Conservation (phyloP, 2,113 vertebrate genomes). For the Alligator mississippiensis region DNA sequence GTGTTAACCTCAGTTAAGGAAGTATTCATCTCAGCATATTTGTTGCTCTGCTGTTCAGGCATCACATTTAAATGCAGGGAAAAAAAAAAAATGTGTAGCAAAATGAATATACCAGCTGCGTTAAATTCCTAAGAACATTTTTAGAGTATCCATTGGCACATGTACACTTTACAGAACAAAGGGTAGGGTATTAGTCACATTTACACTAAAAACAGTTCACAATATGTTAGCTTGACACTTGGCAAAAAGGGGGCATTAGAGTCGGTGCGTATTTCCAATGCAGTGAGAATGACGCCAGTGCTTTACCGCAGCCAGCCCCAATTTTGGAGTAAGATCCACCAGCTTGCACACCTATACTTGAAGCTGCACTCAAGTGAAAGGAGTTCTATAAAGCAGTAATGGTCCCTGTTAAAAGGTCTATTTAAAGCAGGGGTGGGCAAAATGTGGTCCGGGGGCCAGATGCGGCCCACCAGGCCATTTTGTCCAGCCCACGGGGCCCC, state of each 20-base stretch:
- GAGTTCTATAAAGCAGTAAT: not conserved
- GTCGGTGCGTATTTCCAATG: not conserved
- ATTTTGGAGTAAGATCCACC: not conserved
- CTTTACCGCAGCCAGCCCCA: not conserved
- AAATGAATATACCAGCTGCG: not conserved
- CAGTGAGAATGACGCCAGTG: not conserved
- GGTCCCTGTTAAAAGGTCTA: not conserved
- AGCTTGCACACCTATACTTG: not conserved
- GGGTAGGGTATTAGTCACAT: not conserved
- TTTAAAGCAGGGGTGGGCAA: not conserved
- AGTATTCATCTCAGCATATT: conserved; percentile 17
- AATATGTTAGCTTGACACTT: not conserved
- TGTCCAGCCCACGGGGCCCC: too few species aligned
- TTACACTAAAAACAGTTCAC: not conserved
- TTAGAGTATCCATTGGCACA: not conserved
- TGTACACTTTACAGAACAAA: not conserved
- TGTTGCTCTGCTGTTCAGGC: conserved; percentile 8
- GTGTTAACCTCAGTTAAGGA: not conserved
- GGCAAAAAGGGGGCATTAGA: not conserved
- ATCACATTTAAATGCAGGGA: not conserved
- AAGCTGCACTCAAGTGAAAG: not conserved
- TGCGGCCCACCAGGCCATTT: too few species aligned
- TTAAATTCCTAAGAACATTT: not conserved
- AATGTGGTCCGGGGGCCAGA: too few species aligned
- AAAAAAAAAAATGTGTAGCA: not conserved